Conservation (phyloP, 2,797 vertebrate species). For the Danio jaintianensis region DNA sequence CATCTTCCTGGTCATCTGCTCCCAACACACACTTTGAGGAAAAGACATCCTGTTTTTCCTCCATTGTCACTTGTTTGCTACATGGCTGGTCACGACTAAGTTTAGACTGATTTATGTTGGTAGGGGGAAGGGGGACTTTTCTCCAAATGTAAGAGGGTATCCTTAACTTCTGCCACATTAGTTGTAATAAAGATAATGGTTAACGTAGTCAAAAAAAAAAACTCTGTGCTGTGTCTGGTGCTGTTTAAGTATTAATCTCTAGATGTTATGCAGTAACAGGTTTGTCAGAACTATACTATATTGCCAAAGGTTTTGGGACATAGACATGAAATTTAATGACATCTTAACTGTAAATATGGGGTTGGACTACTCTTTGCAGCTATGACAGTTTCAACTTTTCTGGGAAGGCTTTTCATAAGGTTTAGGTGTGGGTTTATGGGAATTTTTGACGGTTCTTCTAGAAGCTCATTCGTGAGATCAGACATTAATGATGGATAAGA, state of each 20-base stretch:
- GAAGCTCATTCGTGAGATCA: too few relatives aligned
- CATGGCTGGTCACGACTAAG: constrained; percentile 79
- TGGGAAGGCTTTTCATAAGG: too few relatives aligned
- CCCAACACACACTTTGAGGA: constrained; percentile 86
- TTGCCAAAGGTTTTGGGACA: too few relatives aligned
- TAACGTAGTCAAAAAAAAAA: neutral
- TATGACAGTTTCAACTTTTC: too few relatives aligned
- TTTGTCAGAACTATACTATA: neutral
- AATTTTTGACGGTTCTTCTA: too few relatives aligned
- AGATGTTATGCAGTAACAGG: neutral
- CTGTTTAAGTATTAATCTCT: neutral
- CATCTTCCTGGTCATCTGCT: constrained; percentile 98
- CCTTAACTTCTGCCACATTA: neutral
- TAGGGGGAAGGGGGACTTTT: constrained; percentile 60
- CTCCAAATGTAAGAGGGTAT: constrained; percentile 59
- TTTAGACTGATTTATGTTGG: constrained; percentile 77
- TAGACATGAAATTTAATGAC: too few relatives aligned
- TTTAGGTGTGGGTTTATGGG: too few relatives aligned
- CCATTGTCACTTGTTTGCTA: constrained; percentile 89
- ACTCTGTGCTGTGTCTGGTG: too few relatives aligned
- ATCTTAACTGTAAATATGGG: too few relatives aligned
- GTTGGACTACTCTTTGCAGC: too few relatives aligned
- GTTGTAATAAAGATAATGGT: constrained; percentile 4
- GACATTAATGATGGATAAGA: too few relatives aligned
- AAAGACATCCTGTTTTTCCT: constrained; percentile 99